Base-by-base conservation (phyloP, 2,888 invertebrate species). In the Cantharis flavilabris region DNA sequence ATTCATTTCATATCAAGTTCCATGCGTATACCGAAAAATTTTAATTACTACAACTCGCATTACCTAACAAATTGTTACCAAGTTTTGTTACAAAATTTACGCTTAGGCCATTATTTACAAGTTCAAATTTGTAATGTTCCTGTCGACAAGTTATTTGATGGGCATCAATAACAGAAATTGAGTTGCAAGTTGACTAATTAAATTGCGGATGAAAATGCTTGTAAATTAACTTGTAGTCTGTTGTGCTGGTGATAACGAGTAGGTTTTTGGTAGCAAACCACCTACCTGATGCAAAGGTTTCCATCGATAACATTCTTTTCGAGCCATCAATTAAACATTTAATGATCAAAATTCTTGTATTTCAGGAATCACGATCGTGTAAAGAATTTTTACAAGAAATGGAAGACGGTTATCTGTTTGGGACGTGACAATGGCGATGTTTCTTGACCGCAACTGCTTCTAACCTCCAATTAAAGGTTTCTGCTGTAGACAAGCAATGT, bases 401-500 rank as follows among this genome's bases (percentile, higher is more conserved):
- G 28, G 26, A 75, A 72, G 76, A 76, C 72, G 75, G 80, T 76
- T 82, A 83, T 83, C 83, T 83, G 84, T 80, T 82, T 78, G 78
- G 80, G 83, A 84, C 84, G 84, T 84, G 84, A 84, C 84, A 83
- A 83, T 83, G 82, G 83, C 82, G 78, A 81, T 79, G 81, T 83
- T 83, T 82, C 83, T 80, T 80, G 81, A 77, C 80, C 81, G 78
- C 81, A 80, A 82, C 80, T 73, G 80, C 80, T 81, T 81, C 81
- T 77, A 83, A 82, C 83, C 82, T 82, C 81, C 82, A 83, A 83
- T 83, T 83, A 83, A 83, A 82, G 82, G 81, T 80, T 80, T 81
- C 81, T 82, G 83, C 76, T 80, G 81, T 80, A 74, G 80, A 79
- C 80, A 78, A 49, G 80, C 81, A 82, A 79, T 80, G 79, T 80